phyloP scores from a whole-genome alignment of 2,888 invertebrate species.

The Marasmarcha lunaedactyla region DNA sequence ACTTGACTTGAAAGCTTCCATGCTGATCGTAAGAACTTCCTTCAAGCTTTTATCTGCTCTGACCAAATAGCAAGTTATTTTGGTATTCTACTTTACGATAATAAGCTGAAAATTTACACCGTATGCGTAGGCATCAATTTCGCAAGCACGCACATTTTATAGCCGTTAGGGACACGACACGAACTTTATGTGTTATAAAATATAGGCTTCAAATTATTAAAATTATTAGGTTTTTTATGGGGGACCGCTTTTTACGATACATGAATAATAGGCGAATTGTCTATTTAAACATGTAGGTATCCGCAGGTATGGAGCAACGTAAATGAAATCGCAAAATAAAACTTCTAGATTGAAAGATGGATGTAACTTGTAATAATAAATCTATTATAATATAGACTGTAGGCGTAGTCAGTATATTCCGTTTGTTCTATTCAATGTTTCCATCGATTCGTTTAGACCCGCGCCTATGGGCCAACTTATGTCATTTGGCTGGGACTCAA shows the following conservation, averaged over 20 bases:
- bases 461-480: constrained; percentile 68
- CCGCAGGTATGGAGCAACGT: too few relatives aligned
- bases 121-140: constrained; percentile 45
- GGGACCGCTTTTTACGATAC: neutral
- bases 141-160: constrained; percentile 47
- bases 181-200: constrained; percentile 37
- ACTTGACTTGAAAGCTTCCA: constrained; percentile 33
- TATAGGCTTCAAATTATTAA: constrained; percentile 39
- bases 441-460: constrained; percentile 64
- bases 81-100: constrained; percentile 37
- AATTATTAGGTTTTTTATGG: constrained; percentile 21
- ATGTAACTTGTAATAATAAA: too few relatives aligned
- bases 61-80: constrained; percentile 7
- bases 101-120: constrained; percentile 50
- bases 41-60: too few relatives aligned
- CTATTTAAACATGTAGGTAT: too few relatives aligned
- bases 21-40: too few relatives aligned
- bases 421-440: constrained; percentile 39
- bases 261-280: too few relatives aligned
- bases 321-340: too few relatives aligned
- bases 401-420: constrained; percentile 26
- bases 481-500: constrained; percentile 69
- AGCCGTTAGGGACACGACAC: constrained; percentile 40
- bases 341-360: too few relatives aligned
- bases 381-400: too few relatives aligned